These are phyloP conservation scores for Apamea epomidion DNA, from an alignment of 2,888 invertebrate genomes.

Conservation along the genomic window DNA sequence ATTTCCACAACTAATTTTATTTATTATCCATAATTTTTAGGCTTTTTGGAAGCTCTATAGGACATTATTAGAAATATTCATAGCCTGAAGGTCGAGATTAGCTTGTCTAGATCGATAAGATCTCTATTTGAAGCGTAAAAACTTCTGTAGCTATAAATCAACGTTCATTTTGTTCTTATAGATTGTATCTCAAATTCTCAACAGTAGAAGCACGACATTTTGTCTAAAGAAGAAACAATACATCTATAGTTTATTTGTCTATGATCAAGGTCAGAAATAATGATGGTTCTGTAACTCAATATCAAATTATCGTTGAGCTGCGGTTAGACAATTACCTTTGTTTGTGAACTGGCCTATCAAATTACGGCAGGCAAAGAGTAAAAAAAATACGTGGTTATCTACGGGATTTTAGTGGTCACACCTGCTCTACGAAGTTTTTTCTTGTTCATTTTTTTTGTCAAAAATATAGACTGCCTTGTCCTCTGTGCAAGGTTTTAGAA, in stretches of 20 bases:
- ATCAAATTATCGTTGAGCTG: slow-evolving; percentile 43
- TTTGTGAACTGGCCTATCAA: slow-evolving; percentile 42
- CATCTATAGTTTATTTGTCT: neutral
- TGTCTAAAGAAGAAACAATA: slow-evolving; percentile 12
- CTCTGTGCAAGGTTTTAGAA: too few species aligned
- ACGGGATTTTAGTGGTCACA: slow-evolving; percentile 2
- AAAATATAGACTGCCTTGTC: neutral
- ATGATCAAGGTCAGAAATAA: slow-evolving; percentile 32
- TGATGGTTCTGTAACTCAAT: slow-evolving; percentile 49
- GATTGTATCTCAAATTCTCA: slow-evolving; percentile 29
- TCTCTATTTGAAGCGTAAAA: slow-evolving; percentile 4
- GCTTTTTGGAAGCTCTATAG: neutral
- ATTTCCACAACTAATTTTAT: neutral
- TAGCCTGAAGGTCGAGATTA: neutral
- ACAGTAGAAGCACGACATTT: slow-evolving; percentile 7
- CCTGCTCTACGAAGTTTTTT: neutral
- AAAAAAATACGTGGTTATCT: slow-evolving; percentile 17
- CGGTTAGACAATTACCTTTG: slow-evolving; percentile 45
- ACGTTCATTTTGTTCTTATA: slow-evolving; percentile 31
- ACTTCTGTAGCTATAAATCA: slow-evolving; percentile 34
- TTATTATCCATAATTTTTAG: neutral
- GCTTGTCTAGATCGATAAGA: slow-evolving; percentile 2
- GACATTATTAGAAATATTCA: neutral
- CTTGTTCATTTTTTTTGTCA: neutral
- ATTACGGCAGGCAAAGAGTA: slow-evolving; percentile 38